Evolutionary conservation across 2,113 vertebrate genomes (phyloP).

Genomic region (Limanda limanda): DNA sequence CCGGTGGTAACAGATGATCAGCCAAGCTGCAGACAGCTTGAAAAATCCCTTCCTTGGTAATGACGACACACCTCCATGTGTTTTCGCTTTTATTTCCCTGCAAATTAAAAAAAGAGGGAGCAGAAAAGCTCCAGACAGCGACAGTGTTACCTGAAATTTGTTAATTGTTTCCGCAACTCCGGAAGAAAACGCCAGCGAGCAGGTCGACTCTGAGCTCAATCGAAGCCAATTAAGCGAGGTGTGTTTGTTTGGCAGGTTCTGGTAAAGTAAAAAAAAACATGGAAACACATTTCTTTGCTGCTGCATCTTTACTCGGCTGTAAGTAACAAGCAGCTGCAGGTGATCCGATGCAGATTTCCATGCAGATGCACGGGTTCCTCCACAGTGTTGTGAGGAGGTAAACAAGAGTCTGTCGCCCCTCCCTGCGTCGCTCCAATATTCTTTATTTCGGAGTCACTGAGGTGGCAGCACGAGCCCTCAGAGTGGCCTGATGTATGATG

Average conservation of each 20-base stretch:
- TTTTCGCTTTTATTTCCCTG: background rate
- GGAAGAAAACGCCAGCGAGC: background rate
- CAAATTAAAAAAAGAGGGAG: background rate
- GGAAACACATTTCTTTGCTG: conserved; percentile 32
- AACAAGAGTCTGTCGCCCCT: conserved; percentile 30
- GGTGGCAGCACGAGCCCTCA: conserved; percentile 47
- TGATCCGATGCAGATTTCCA: conserved; percentile 35
- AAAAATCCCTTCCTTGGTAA: conserved; percentile 11
- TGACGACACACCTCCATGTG: conserved; percentile 5
- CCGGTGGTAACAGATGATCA: conserved; percentile 54
- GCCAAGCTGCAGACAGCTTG: conserved; percentile 33
- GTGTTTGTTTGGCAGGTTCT: conserved; percentile 18
- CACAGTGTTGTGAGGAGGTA: conserved; percentile 49
- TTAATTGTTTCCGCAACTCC: conserved; percentile 46
- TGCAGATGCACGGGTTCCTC: conserved; percentile 25
- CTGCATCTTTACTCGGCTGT: conserved; percentile 6
- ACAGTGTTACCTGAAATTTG: conserved; percentile 18
- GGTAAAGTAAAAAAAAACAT: background rate
- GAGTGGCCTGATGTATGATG: conserved; percentile 65
- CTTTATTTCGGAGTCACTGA: conserved; percentile 70
- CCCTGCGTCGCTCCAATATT: conserved; percentile 37
- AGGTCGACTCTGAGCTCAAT: conserved; percentile 15
- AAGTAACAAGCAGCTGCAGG: conserved; percentile 29
- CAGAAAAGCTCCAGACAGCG: conserved; percentile 6
- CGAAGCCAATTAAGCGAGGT: conserved; percentile 41